Percentiles rank a stretch among this genome's conserved stretches.
These are phyloP conservation scores for Sebastes iracundus DNA, from an alignment of 2,797 vertebrate species.

Conservation along the genomic window DNA sequence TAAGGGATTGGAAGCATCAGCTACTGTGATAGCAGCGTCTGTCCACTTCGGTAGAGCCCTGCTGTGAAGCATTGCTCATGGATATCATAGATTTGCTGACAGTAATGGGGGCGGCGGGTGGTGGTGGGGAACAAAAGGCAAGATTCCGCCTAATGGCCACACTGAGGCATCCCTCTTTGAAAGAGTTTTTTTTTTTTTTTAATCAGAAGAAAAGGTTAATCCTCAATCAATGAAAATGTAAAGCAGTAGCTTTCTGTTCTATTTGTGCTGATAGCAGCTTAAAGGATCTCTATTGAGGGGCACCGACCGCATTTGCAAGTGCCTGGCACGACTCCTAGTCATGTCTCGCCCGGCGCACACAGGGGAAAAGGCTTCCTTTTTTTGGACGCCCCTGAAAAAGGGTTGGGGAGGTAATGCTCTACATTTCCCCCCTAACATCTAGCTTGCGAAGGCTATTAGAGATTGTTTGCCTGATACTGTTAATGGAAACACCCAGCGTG, in stretches of 20 bases:
- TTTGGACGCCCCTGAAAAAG: constrained; percentile 32
- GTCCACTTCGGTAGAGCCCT: constrained; percentile 6
- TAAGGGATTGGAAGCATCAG: not conserved
- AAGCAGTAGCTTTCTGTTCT: constrained; percentile 59
- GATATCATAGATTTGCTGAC: constrained; percentile 59
- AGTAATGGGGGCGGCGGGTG: constrained; percentile 16
- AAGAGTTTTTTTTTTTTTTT: constrained; percentile 43
- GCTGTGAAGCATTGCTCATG: constrained; percentile 13
- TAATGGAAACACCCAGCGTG: constrained; percentile 14
- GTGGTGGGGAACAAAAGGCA: not conserved
- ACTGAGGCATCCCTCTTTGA: constrained; percentile 32
- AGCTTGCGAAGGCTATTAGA: constrained; percentile 36
- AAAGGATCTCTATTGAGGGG: constrained; percentile 62
- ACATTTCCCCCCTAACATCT: constrained; percentile 10
- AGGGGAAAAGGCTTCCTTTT: constrained; percentile 34
- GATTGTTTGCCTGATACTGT: constrained; percentile 39
- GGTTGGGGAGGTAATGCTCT: constrained; percentile 5
- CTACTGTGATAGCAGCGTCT: not conserved
- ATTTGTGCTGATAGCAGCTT: constrained; percentile 79
- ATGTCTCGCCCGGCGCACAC: constrained; percentile 22
- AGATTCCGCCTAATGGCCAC: constrained; percentile 34
- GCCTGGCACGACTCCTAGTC: constrained; percentile 69
- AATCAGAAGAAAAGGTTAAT: constrained; percentile 70
- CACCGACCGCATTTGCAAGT: constrained; percentile 66
- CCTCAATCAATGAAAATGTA: constrained; percentile 79